phyloP scores from a whole-genome alignment of 2,797 vertebrate genomes.

The Ceryle rudis region DNA sequence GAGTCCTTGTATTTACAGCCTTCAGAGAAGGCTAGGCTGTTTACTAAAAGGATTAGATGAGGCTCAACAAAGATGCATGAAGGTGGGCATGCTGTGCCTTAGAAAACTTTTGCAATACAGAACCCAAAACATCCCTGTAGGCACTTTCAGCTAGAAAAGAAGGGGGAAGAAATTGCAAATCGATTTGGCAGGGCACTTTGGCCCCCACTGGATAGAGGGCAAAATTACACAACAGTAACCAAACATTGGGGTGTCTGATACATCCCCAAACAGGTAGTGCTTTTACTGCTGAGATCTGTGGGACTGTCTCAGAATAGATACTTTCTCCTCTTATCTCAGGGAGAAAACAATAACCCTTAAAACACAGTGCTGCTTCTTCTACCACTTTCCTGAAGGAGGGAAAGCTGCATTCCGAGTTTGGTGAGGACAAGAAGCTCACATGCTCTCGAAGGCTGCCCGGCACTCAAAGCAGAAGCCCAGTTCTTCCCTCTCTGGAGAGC shows the following conservation, averaged over 20 bases:
- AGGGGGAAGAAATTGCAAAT: background rate
- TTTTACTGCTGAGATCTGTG: background rate
- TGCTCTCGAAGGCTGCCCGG: background rate
- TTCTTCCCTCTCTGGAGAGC: background rate
- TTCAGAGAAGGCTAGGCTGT: background rate
- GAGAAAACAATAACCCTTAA: background rate
- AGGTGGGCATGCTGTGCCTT: constrained; percentile 29
- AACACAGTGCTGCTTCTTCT: background rate
- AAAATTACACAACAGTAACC: background rate
- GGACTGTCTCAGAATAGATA: background rate
- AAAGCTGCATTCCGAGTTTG: background rate
- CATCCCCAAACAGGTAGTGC: background rate
- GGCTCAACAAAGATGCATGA: constrained; percentile 16
- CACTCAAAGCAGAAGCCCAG: background rate
- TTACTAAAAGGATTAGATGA: constrained; percentile 46
- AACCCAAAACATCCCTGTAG: background rate
- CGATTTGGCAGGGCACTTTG: background rate
- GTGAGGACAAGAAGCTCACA: background rate
- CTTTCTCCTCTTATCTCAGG: background rate
- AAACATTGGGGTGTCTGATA: rapidly evolving
- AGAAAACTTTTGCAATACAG: background rate
- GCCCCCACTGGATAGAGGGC: background rate
- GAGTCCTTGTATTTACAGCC: background rate
- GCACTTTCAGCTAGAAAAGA: background rate
- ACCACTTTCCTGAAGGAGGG: background rate